Evolutionary conservation across 1,140 invertebrate genomes (phyloP), one percentile per base, ranked within the genome.

Genomic region (Drosophila varians): DNA sequence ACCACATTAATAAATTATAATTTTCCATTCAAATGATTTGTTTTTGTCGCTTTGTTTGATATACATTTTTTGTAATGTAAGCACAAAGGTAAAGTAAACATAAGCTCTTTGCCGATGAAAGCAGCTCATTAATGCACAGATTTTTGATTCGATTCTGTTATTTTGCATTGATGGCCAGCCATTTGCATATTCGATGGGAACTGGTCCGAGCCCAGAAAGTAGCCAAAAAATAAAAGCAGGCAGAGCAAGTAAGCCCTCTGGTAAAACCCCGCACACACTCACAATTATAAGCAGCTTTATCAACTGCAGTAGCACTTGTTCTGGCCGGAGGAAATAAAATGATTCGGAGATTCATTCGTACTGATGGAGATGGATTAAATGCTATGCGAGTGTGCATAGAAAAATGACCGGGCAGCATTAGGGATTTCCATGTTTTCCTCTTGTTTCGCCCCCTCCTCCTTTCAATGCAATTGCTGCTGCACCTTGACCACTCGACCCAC

Each of bases 271-370:
- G 1, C 14, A 34, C 19, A 26, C 26, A 34, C 23, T 53, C 26
- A 53, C 60, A 68, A 68, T 68, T 53, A 68, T 68, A 68, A 68
- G 64, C 64, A 66, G 64, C 61, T 68, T 66, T 66, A 66, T 66
- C 46, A 66, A 66, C 36, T 49, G 60, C 26, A 66, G 43, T 26
- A 26, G 60, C 62, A 66, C 31, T 65, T 52, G 62, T 65, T 52
- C 26, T 52, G 28, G 25, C 16, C 62, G n/a, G 26, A n/a, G n/a
- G 47, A 21, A 66, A 68, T 68, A 66, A 68, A 52, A 66, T 68
- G 60, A 68, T 66, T 53, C 28, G 47, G 61, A 68, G 64, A 68
- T 68, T 45, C 60, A 68, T 68, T 68, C 61, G 64, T 45, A 66
- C 52, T 52, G 64, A 68, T 68, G 64, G 64, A 68, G 64, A 68